phyloP scores from a whole-genome alignment of 23 tunicate species.

The Halocynthia aurantium region DNA sequence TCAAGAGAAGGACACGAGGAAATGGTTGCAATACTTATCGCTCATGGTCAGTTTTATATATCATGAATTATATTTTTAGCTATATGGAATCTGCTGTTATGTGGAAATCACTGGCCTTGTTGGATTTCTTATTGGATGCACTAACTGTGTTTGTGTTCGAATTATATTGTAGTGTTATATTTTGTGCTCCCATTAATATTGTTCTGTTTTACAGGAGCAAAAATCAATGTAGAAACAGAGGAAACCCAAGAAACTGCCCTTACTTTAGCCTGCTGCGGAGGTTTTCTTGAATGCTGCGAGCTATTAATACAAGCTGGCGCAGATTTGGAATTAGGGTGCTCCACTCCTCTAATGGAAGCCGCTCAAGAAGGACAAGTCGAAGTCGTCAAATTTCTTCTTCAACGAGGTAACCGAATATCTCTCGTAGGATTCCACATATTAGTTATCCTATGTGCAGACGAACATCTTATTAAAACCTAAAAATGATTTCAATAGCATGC shows the following conservation, averaged over 20 bases:
- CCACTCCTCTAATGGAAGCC: slow-evolving; percentile 98
- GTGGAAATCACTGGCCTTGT: too few relatives aligned
- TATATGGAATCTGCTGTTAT: too few relatives aligned
- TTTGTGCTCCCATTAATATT: not conserved
- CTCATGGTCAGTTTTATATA: slow-evolving; percentile 32
- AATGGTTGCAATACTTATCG: slow-evolving; percentile 74
- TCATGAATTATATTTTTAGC: not conserved
- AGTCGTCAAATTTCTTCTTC: slow-evolving; percentile 59
- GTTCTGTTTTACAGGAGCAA: slow-evolving; percentile 43
- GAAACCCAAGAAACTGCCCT: slow-evolving; percentile 97
- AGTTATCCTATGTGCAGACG: not conserved
- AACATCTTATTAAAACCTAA: not conserved
- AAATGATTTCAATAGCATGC: not conserved
- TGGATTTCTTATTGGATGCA: not conserved
- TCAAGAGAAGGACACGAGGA: slow-evolving; percentile 89
- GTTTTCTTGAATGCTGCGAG: slow-evolving; percentile 79
- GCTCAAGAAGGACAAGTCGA: slow-evolving; percentile 95
- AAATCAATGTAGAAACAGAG: slow-evolving; percentile 85
- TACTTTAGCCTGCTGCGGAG: slow-evolving; percentile 93
- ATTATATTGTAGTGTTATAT: not conserved
- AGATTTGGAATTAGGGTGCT: slow-evolving; percentile 82
- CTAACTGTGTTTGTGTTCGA: not conserved
- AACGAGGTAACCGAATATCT: slow-evolving; percentile 28
- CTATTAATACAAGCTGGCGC: slow-evolving; percentile 77
- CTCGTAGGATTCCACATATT: not conserved